phyloP scores from a whole-genome alignment of 2,797 vertebrate species.

The Melopsittacus undulatus region DNA sequence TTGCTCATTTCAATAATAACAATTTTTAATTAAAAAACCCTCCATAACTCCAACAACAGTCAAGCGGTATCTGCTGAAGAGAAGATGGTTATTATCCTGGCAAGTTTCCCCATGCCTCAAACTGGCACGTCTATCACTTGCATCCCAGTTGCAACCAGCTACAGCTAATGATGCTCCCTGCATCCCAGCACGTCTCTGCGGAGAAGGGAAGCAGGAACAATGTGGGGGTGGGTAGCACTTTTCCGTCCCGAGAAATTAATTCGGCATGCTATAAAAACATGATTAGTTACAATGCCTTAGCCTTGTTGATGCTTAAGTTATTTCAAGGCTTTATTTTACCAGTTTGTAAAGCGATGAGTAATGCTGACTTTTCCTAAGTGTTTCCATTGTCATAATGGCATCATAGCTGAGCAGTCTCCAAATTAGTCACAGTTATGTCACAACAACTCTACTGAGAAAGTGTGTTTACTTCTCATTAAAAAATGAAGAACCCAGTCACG shows the following conservation, averaged over 20 bases:
- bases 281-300: background rate
- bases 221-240: background rate
- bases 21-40: background rate
- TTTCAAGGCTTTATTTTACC: background rate
- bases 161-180: background rate
- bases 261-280: background rate
- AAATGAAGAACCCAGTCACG: background rate
- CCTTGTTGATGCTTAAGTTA: background rate
- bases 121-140: background rate
- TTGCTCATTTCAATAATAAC: background rate
- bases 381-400: background rate
- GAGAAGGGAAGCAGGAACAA: background rate
- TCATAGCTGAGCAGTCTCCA: background rate
- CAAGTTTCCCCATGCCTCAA: background rate
- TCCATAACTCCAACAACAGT: slow-evolving; percentile 4
- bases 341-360: background rate
- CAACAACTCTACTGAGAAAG: background rate
- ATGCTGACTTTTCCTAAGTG: background rate
- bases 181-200: accelerated
- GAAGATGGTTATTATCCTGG: slow-evolving; percentile 10
- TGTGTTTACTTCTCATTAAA: slow-evolving; percentile 1
- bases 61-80: background rate
- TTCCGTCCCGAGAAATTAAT: background rate
- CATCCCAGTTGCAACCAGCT: background rate
- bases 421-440: background rate